Base-by-base conservation (phyloP, 2,113 vertebrate genomes). In the Petrocephalus zakoni region DNA sequence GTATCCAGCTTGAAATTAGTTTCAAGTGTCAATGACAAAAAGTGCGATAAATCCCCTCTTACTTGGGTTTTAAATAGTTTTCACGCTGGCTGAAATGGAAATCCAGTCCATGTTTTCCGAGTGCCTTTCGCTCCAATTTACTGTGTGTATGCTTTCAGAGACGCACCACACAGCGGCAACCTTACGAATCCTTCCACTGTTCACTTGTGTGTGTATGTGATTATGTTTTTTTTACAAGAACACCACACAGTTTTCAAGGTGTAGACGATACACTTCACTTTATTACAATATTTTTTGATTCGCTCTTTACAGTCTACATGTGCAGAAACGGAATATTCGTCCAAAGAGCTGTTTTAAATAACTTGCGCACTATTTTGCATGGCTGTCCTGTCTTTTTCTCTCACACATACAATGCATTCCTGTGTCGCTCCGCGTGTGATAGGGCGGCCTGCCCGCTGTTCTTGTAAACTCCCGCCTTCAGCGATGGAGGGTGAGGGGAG, bases 391-490 rank as follows among this genome's bases (percentile, higher is more conserved):
- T 94, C 94, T 95, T 88, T 83, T 86, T 87, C 94, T 93, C 94
- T 93, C 93, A 93, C 93, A 94, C 95, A 95, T 95, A 96, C 95
- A 96, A 96, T 96, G 95, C 95, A 96, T 96, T 96, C 95, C 95
- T 93, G 95, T 95, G 95, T 96, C 88, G 93, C 13, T 96, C 94
- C 95, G 95, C 96, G 91, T 90, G 95, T 96, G 95, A 95, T 91
- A 90, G 92, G 96, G 94, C 94, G 92, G 95, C 94, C 92, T 95
- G 95, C 95, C 94, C 95, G 95, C 95, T 95, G 95, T 96, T 96
- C 95, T 95, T 95, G 95, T 95, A 96, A 96, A 96, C 96, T 96
- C 95, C 95, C 95, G 94, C 95, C 94, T 95, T 94, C 93, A 94
- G 91, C 93, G 90, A 89, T 92, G 90, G 93, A 92, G 91, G 86